Evolutionary conservation across 92 coral and sea anemone species (phyloP), one percentile per base, ranked within the genome.

Genomic region (Zoanthus sociatus): DNA sequence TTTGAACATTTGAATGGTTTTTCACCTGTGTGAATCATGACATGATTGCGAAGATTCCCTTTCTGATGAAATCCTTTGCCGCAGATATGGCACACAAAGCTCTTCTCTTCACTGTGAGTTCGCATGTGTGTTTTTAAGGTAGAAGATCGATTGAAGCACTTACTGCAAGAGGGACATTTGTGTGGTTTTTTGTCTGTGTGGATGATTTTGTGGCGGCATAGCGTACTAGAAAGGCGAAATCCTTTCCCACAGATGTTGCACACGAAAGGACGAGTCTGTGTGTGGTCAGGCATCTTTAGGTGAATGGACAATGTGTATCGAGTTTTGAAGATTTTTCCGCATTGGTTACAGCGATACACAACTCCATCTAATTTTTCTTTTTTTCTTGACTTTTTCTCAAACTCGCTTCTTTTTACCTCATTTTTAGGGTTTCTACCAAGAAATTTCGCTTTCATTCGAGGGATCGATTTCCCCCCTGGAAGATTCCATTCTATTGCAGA

Each of bases 161-260:
- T 97, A 67, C 78, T 84, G 71, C 99, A 97, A 44, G 92, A 89
- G 9, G 94, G 93, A 31, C 99, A 97, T 33, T 95, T 93, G 84
- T 97, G 99, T 10, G 99, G 99, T 53, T 97, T 97, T 81, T 95
- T 95, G 88, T 96, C 96, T 4, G 99, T 97, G 90, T 97, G 99
- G 63, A 97, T 97, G 76, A 97, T 97, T 85, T 97, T 97, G 82
- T 97, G 99, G 47, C 99, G 90, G 74, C 99, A 97, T 18, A 97
- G 81, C 6, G 99, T 97, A 71, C 99, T 97, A 16, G 99, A 97
- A 16, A 97, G 95, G 21, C 99, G 98, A 87, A 97, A 97, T 1
- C 99, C 99, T 72, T 97, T 97, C 14, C 99, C 99, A 63, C 99
- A 97, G 9, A 97, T 94, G 88, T 97, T 96, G 63, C 99, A 97